These are phyloP conservation scores for Hemitrygon akajei DNA, from an alignment of 2,797 vertebrate genomes.

Conservation along the genomic window DNA sequence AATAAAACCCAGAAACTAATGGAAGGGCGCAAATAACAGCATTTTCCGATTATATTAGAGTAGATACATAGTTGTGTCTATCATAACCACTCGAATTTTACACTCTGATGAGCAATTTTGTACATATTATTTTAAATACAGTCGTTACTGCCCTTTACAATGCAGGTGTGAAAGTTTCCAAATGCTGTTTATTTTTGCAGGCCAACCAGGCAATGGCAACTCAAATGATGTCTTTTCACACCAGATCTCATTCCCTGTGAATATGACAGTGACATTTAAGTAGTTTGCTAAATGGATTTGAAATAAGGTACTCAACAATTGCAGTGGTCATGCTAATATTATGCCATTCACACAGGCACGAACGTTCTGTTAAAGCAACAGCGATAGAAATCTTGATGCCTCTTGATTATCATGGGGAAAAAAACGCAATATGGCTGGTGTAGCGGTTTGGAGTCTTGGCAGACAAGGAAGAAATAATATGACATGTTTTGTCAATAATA, in stretches of 20 bases:
- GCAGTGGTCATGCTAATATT: background rate
- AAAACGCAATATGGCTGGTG: background rate
- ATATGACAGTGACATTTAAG: background rate
- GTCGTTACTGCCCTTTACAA: background rate
- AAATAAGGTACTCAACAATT: background rate
- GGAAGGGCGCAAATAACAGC: background rate
- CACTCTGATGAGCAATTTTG: background rate
- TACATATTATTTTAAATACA: background rate
- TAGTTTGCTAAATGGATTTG: background rate
- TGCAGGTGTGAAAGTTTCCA: background rate
- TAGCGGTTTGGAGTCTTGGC: background rate
- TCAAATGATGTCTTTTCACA: background rate
- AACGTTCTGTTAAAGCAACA: background rate
- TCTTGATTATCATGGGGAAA: background rate
- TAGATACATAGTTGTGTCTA: background rate
- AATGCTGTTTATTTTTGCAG: background rate
- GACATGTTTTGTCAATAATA: background rate
- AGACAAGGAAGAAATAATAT: background rate
- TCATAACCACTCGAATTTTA: background rate
- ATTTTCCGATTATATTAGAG: background rate
- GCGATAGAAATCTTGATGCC: background rate
- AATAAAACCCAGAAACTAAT: background rate
- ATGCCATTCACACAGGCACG: background rate
- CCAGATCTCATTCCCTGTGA: background rate
- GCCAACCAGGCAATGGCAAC: background rate